phyloP scores from a whole-genome alignment of 2,888 invertebrate species.

The Sisyra terminalis region DNA sequence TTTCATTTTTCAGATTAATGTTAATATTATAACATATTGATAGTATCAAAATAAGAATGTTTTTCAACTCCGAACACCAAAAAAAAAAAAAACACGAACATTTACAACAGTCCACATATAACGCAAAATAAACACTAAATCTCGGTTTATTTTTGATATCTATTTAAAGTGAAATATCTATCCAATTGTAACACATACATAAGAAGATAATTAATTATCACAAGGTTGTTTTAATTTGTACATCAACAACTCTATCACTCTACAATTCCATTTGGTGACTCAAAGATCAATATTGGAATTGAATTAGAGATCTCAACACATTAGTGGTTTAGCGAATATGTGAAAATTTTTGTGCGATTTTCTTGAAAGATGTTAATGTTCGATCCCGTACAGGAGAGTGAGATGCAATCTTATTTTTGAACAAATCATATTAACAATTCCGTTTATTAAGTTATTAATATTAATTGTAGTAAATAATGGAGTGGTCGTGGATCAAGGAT shows the following conservation, averaged over 20 bases:
- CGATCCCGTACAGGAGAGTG: not conserved
- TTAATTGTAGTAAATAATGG: conserved; percentile 31
- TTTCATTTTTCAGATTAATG: not conserved
- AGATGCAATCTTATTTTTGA: not conserved
- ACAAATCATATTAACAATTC: not conserved
- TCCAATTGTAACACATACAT: not conserved
- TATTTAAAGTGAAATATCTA: not conserved
- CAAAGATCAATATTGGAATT: too few species aligned
- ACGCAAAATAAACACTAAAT: conserved; percentile 5
- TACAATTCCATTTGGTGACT: too few species aligned
- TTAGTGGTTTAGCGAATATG: not conserved
- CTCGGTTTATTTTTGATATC: too few species aligned
- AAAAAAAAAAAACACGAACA: not conserved
- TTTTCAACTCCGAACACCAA: too few species aligned
- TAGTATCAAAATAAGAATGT: too few species aligned
- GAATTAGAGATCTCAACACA: not conserved
- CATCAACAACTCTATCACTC: too few species aligned
- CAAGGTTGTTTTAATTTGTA: too few species aligned
- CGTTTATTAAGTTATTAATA: conserved; percentile 4
- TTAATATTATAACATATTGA: too few species aligned
- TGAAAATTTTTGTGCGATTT: not conserved
- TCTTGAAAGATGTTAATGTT: not conserved
- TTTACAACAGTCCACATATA: not conserved
- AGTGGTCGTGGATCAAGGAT: conserved; percentile 67
- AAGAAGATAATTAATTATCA: conserved; percentile 1